A percentile compares a stretch with the other conserved stretches of the same genome.
These are phyloP conservation scores for Corythucha ciliata DNA, from an alignment of 2,888 invertebrate genomes.

Conservation along the genomic window DNA sequence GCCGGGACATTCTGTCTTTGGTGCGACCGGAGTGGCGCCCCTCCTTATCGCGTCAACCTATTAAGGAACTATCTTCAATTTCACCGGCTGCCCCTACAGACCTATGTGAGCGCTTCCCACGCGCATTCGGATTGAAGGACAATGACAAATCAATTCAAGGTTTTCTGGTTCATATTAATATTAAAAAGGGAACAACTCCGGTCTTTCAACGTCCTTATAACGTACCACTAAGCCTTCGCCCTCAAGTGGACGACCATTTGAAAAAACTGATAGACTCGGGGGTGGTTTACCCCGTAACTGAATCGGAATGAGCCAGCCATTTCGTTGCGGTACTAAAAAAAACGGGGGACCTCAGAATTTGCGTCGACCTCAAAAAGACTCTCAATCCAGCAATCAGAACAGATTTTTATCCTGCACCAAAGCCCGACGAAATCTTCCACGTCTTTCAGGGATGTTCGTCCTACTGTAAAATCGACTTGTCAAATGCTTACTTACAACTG, in stretches of 20 bases:
- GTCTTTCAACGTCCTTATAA: conserved; percentile 7
- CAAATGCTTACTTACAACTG: conserved; percentile 37
- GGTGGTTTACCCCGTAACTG: conserved; percentile 3
- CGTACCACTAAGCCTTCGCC: conserved; percentile 12
- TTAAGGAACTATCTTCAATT: background rate
- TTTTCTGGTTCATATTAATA: conserved; percentile 9
- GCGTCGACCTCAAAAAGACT: conserved; percentile 38
- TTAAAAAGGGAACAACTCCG: conserved; percentile 13
- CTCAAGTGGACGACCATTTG: conserved; percentile 2
- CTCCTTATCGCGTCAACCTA: background rate
- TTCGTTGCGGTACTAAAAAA: conserved; percentile 38
- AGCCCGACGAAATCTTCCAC: conserved; percentile 37
- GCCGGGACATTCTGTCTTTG: background rate
- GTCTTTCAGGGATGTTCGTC: conserved; percentile 32
- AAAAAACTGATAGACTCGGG: conserved; percentile 4
- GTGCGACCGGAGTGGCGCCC: background rate
- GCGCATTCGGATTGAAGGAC: background rate
- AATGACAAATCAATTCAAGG: conserved; percentile 6
- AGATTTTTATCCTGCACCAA: conserved; percentile 37
- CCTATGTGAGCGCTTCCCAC: background rate
- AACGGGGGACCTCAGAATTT: conserved; percentile 36
- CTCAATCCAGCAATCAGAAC: conserved; percentile 34
- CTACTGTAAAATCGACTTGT: too few relatives aligned
- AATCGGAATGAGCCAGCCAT: conserved; percentile 36
- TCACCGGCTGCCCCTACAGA: background rate